Percentiles rank a stretch among this genome's conserved stretches.
Evolutionary conservation across 2,797 vertebrate species (phyloP).

Genomic region (Acanthis flammea): DNA sequence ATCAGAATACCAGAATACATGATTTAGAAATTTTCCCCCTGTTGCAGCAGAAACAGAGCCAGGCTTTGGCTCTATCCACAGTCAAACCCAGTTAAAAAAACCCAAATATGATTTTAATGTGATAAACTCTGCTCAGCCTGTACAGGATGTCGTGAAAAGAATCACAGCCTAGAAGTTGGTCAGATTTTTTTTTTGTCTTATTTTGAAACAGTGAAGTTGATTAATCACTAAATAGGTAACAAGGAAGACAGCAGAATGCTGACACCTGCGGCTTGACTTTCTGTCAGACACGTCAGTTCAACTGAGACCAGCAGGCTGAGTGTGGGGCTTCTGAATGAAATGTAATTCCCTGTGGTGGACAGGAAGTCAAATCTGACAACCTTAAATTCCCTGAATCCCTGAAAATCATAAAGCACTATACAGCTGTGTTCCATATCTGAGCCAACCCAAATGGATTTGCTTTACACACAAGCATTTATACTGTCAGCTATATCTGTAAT

Average conservation of each 20-base stretch:
- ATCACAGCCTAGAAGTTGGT: neutral
- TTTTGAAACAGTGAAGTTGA: neutral
- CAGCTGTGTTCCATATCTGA: neutral
- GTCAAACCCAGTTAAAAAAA: conserved; percentile 47
- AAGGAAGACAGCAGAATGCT: neutral
- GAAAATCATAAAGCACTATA: conserved; percentile 31
- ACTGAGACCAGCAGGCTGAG: neutral
- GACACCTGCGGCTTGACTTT: neutral
- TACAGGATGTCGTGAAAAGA: neutral
- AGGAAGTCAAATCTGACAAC: conserved; percentile 30
- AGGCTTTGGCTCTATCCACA: conserved; percentile 51
- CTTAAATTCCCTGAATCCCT: conserved; percentile 49
- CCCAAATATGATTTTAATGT: neutral
- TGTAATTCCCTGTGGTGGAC: conserved; percentile 9
- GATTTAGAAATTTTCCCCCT: conserved; percentile 21
- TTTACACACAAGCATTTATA: neutral
- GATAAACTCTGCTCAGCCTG: conserved; percentile 33
- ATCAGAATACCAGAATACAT: conserved; percentile 57
- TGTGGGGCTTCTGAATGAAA: conserved; percentile 13
- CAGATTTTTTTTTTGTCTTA: neutral
- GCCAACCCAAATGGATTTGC: neutral
- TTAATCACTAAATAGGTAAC: neutral
- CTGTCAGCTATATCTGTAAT: neutral
- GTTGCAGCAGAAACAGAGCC: conserved; percentile 63
- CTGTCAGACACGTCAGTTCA: neutral